Base-by-base conservation (phyloP, 2,113 vertebrate species). In the Stigmatopora nigra region DNA sequence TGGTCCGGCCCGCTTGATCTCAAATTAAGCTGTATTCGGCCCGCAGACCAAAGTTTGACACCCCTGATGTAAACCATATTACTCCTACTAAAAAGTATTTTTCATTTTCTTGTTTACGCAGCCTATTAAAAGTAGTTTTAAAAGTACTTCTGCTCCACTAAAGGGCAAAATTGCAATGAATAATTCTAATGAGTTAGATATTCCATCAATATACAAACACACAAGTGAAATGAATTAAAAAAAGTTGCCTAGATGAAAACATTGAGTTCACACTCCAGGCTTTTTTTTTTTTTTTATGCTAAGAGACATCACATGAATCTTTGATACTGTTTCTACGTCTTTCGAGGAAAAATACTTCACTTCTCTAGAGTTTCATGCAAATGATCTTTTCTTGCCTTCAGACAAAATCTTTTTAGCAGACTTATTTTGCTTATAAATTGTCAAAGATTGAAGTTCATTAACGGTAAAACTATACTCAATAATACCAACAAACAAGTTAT, bases 111-210 rank as follows among this genome's bases (percentile, higher is more conserved):
- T 38, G 16, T 57, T 57, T 8, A 16, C 5, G 55, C 25, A n/a
- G 5, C 55, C 14, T 8, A 63, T 58, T 78, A 46, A 63, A 7
- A 41, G 52, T 71, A 72, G 79, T 78, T 70, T 71, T 78, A n/a
- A n/a, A n/a, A n/a, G n/a, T 10, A 41, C 38, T 41, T 81, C 68
- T 78, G 67, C 51, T 53, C 61, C 63, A 66, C 68, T 70, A 82
- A 76, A 78, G 71, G 78, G 82, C 64, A 61, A 69, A 65, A 71
- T 51, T 78, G 47, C 0, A 14, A 82, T 86, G 84, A 88, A 85
- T 87, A 84, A 87, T 88, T 79, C 79, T 84, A 83, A 86, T 84
- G 68, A 22, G 10, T 41, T 51, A 62, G 74, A 73, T 77, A 68
- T 68, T 74, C 69, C 68, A 65, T 67, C 84, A 85, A 82, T 76